Evolutionary conservation across 2,888 invertebrate species (phyloP).

Genomic region (Odontocerum albicorne): DNA sequence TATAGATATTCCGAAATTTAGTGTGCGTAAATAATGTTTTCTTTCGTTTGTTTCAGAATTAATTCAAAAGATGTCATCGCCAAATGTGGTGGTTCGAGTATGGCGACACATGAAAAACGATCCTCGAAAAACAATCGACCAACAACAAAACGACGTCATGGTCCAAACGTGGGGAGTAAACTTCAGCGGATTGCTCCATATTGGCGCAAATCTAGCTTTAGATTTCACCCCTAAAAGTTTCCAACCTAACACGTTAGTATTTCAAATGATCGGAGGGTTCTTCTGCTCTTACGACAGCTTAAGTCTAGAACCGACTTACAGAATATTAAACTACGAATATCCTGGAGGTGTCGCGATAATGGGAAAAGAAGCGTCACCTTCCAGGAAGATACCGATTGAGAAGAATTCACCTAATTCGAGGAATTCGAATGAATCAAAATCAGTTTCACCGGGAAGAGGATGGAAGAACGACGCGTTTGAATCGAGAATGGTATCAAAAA

Average conservation of each 20-base stretch:
- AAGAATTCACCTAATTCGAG: constrained; percentile 38
- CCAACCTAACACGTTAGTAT: constrained; percentile 74
- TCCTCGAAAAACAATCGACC: constrained; percentile 42
- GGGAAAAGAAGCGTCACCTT: constrained; percentile 44
- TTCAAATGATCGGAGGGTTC: constrained; percentile 85
- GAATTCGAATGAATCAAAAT: constrained; percentile 47
- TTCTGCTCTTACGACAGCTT: constrained; percentile 68
- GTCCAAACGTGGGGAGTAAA: constrained; percentile 84
- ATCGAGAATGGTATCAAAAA: constrained; percentile 50
- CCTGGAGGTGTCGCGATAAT: constrained; percentile 40
- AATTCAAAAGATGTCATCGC: constrained; percentile 53
- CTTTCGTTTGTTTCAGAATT: constrained; percentile 46
- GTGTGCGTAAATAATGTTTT: too few relatives aligned
- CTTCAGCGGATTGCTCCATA: constrained; percentile 78
- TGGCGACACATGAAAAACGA: constrained; percentile 50
- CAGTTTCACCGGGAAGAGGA: constrained; percentile 48
- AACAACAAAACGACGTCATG: constrained; percentile 55
- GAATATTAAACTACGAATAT: constrained; percentile 5
- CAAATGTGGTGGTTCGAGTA: constrained; percentile 53
- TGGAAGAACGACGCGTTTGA: constrained; percentile 46
- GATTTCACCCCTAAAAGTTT: constrained; percentile 68
- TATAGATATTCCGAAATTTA: too few relatives aligned
- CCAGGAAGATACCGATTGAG: constrained; percentile 44
- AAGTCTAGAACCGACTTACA: constrained; percentile 46
- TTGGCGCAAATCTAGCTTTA: constrained; percentile 69